Conservation (phyloP, 2,888 invertebrate species). For the Rhaphigaster nebulosa region DNA sequence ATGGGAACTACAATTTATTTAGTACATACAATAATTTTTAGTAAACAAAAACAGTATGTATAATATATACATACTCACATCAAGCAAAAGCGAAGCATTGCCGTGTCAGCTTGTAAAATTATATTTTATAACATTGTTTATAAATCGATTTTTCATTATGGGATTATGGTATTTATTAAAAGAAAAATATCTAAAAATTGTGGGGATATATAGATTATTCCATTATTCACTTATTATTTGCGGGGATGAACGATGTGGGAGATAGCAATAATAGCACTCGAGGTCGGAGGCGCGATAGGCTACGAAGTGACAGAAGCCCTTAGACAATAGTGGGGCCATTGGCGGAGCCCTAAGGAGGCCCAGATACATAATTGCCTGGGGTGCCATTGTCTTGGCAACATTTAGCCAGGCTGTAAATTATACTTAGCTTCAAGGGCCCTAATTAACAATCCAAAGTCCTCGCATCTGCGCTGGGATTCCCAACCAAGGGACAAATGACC, state of each 20-base stretch:
- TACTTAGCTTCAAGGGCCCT: not conserved
- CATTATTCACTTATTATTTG: not conserved
- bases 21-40: too few relatives aligned
- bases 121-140: too few relatives aligned
- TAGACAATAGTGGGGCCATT: not conserved
- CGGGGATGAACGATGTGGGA: not conserved
- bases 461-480: not conserved
- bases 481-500: not conserved
- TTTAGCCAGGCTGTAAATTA: not conserved
- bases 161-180: too few relatives aligned
- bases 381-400: not conserved
- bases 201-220: not conserved
- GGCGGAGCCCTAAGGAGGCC: not conserved
- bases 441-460: constrained; percentile 21
- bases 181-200: too few relatives aligned
- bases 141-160: too few relatives aligned
- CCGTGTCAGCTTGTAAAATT: too few relatives aligned
- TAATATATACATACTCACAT: too few relatives aligned
- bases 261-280: not conserved
- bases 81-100: too few relatives aligned
- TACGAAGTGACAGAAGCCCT: not conserved
- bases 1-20: too few relatives aligned
- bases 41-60: too few relatives aligned
- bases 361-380: not conserved
- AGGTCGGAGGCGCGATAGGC: not conserved